Conservation (phyloP, 2,797 vertebrate species). For the Simalia tracyae region DNA sequence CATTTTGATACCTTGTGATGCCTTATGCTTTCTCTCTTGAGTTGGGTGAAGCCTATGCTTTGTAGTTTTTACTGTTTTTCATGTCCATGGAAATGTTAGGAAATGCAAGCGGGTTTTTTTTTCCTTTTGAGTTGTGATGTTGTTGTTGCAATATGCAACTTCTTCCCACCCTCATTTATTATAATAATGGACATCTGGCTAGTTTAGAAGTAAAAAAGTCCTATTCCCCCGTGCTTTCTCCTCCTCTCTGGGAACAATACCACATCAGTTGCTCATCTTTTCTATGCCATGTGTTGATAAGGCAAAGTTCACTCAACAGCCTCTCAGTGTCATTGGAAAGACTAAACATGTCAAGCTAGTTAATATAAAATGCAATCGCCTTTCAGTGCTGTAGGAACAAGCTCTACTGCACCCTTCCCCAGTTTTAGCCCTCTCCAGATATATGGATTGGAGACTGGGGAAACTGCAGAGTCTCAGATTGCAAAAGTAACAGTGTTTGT, state of each 20-base stretch:
- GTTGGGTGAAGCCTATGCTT: neutral
- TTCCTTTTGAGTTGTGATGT: neutral
- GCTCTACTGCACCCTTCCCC: neutral
- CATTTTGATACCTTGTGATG: neutral
- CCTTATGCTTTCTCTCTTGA: neutral
- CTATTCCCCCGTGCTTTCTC: neutral
- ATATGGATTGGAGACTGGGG: neutral
- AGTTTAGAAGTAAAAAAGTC: neutral
- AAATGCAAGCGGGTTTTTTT: neutral
- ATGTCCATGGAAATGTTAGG: neutral
- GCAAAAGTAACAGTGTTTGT: neutral
- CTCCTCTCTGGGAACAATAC: neutral
- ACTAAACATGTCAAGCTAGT: conserved; percentile 3
- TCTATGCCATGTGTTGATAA: neutral
- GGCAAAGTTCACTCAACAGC: conserved; percentile 26
- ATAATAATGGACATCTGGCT: neutral
- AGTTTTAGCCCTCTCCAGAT: neutral
- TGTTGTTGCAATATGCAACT: neutral
- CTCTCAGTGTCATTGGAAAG: neutral
- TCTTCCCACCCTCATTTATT: neutral
- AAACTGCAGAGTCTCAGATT: neutral
- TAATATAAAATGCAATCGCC: neutral
- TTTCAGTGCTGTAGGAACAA: neutral
- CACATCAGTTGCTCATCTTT: neutral
- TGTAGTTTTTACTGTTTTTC: neutral